A percentile compares a stretch with the other conserved stretches of the same genome.
Evolutionary conservation across 2,113 vertebrate species (phyloP).

Genomic region (Pan paniscus): DNA sequence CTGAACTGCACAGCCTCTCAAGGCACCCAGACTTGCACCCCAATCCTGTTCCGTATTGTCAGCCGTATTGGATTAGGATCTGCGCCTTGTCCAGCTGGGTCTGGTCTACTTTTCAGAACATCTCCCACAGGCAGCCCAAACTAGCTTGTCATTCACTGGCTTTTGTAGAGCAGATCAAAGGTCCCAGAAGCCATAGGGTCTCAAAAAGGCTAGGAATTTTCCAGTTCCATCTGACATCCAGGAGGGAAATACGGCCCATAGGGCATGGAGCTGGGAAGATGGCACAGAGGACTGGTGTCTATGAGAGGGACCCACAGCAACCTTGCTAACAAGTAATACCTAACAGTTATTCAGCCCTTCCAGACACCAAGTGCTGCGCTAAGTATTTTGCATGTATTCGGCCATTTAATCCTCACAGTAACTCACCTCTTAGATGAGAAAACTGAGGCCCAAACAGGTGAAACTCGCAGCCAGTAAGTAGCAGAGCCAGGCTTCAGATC

Average conservation of each 20-base stretch:
- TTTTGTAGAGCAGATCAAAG: not conserved
- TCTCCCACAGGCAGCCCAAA: not conserved
- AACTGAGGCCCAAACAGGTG: too few species aligned
- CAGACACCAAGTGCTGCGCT: not conserved
- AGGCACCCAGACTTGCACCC: not conserved
- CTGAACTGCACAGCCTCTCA: not conserved
- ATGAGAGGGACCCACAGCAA: not conserved
- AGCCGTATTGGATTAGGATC: not conserved
- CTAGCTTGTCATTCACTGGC: not conserved
- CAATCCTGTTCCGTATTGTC: not conserved
- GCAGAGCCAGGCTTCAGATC: not conserved
- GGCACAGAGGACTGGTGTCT: not conserved
- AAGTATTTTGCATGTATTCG: not conserved
- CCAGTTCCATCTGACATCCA: not conserved
- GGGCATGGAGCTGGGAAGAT: too few species aligned
- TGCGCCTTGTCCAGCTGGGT: not conserved
- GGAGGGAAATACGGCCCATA: not conserved
- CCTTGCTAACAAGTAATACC: not conserved
- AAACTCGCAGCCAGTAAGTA: not conserved
- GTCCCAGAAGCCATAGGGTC: fast-evolving
- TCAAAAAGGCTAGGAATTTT: not conserved
- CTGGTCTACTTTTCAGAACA: not conserved
- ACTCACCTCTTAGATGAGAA: too few species aligned
- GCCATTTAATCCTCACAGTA: too few species aligned
- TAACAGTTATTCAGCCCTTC: not conserved